These are phyloP conservation scores for Neosilurus mollespiculum DNA, from an alignment of 2,797 vertebrate species.

Conservation along the genomic window DNA sequence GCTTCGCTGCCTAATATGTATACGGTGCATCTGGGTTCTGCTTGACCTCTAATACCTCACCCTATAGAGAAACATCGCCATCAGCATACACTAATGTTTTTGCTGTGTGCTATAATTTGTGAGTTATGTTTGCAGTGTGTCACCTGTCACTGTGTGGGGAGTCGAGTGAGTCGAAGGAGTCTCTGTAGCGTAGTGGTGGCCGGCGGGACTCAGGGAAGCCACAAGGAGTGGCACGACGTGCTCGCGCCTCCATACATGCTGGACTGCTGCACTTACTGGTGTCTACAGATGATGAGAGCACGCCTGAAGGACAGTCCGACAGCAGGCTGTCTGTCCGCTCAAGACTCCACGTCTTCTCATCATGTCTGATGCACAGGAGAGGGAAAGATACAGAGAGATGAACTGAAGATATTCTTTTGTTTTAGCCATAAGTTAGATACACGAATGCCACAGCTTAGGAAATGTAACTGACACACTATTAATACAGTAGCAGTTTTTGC, in stretches of 20 bases:
- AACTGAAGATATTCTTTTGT: neutral
- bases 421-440: neutral
- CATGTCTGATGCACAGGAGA: slow-evolving; percentile 76
- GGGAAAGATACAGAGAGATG: neutral
- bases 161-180: slow-evolving; percentile 93
- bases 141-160: slow-evolving; percentile 97
- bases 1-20: slow-evolving; percentile 26
- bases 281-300: slow-evolving; percentile 92
- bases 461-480: neutral
- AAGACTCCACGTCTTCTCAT: slow-evolving; percentile 95
- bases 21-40: slow-evolving; percentile 56
- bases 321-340: slow-evolving; percentile 91
- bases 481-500: neutral
- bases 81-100: neutral
- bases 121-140: slow-evolving; percentile 35
- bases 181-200: slow-evolving; percentile 81
- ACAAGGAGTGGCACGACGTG: slow-evolving; percentile 85
- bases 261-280: slow-evolving; percentile 99
- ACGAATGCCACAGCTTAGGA: neutral
- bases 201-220: slow-evolving; percentile 81
- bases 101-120: neutral
- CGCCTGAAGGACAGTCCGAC: slow-evolving; percentile 91
- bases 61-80: neutral
- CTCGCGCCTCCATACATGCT: slow-evolving; percentile 89
- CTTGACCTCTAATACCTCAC: slow-evolving; percentile 48